phyloP scores from a whole-genome alignment of 2,888 invertebrate genomes.

The Cybosia mesomella region DNA sequence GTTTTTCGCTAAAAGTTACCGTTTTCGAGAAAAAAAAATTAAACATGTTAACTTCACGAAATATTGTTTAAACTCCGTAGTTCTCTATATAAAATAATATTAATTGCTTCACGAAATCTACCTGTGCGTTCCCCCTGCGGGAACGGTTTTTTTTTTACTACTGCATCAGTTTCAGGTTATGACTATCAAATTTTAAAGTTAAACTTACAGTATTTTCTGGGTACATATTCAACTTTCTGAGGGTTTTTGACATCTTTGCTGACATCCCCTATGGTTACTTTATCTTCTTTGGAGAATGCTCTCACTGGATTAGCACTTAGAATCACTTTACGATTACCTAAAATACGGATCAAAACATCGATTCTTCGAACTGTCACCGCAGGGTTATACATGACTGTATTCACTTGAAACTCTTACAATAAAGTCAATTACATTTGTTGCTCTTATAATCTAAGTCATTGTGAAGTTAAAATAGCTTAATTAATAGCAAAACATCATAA shows the following conservation, averaged over 20 bases:
- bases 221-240: conserved; percentile 93
- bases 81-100: no score
- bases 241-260: conserved; percentile 87
- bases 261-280: conserved; percentile 92
- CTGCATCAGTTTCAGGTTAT: conserved; percentile 46
- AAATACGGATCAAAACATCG: conserved; percentile 84
- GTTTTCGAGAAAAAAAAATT: no score
- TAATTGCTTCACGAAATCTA: no score
- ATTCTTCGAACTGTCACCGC: conserved; percentile 78
- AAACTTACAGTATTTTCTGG: conserved; percentile 92
- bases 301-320: conserved; percentile 74
- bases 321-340: conserved; percentile 74
- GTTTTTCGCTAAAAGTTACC: no score
- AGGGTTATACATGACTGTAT: conserved; percentile 73
- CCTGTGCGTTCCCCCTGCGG: no score
- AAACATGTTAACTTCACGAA: no score
- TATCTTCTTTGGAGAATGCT: conserved; percentile 81
- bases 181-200: conserved; percentile 35
- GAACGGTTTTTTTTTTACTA: no score
- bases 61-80: no score
- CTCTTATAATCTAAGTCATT: conserved; percentile 38
- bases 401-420: conserved; percentile 35
- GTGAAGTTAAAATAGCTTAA: conserved; percentile 28
- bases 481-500: conserved; percentile 57
- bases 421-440: conserved; percentile 20